phyloP scores from a whole-genome alignment of 2,888 invertebrate genomes.

The Brenthis daphne region DNA sequence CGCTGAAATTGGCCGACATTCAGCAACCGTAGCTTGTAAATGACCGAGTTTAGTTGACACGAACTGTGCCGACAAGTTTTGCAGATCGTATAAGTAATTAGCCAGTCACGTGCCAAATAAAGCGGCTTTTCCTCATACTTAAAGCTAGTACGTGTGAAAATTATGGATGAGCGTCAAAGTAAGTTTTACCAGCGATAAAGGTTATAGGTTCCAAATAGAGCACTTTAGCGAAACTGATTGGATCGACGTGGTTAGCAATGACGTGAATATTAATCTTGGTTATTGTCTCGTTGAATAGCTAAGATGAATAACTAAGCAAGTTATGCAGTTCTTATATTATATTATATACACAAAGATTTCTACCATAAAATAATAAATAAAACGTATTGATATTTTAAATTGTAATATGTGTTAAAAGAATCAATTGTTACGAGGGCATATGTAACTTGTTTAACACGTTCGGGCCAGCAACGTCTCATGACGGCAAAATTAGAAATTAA shows the following conservation, averaged over 20 bases:
- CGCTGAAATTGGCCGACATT: conserved; percentile 33
- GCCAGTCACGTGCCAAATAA: conserved; percentile 39
- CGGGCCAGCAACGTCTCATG: too few relatives aligned
- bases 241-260: too few relatives aligned
- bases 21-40: conserved; percentile 33
- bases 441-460: too few relatives aligned
- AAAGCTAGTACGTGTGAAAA: conserved; percentile 35
- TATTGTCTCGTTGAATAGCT: too few relatives aligned
- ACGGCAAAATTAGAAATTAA: too few relatives aligned
- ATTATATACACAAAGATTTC: too few relatives aligned
- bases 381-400: too few relatives aligned
- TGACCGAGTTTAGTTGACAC: conserved; percentile 35
- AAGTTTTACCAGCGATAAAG: conserved; percentile 12
- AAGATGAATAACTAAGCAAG: neutral
- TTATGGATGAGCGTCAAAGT: conserved; percentile 27
- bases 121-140: conserved; percentile 34
- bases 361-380: too few relatives aligned
- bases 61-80: conserved; percentile 36
- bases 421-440: too few relatives aligned
- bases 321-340: too few relatives aligned
- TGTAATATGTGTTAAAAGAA: too few relatives aligned
- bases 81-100: conserved; percentile 38
- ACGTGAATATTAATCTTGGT: too few relatives aligned
- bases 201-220: neutral
- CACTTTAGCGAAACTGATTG: neutral